Conservation (phyloP, 2,797 vertebrate species). For the Fistularia commersonii region DNA sequence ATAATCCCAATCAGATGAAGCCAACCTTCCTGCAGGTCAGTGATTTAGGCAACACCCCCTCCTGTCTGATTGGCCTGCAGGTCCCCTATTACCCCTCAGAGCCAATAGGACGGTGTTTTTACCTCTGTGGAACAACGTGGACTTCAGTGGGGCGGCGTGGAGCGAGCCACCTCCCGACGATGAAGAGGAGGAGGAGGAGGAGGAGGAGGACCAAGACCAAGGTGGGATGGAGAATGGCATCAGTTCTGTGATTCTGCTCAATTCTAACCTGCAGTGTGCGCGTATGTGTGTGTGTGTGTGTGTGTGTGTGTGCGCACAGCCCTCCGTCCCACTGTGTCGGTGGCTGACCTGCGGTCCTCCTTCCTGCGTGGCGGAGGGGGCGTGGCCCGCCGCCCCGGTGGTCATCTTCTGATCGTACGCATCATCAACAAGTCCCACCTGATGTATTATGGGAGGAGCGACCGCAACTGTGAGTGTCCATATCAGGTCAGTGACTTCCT, state of each 20-base stretch:
- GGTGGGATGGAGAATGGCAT: too few species aligned
- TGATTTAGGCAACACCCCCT: not conserved
- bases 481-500: constrained; percentile 69
- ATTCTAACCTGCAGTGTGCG: not conserved
- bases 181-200: constrained; percentile 16
- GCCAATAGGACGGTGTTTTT: constrained; percentile 68
- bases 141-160: constrained; percentile 66
- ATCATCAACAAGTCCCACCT: constrained; percentile 71
- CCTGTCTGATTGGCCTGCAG: constrained; percentile 8
- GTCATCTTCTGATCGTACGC: constrained; percentile 61
- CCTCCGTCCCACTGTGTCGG: constrained; percentile 40
- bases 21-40: not conserved
- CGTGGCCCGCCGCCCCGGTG: constrained; percentile 9
- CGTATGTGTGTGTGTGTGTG: constrained; percentile 6
- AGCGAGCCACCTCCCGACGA: constrained; percentile 44
- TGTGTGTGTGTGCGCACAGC: too few species aligned
- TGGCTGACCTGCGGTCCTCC: constrained; percentile 48
- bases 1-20: too few species aligned
- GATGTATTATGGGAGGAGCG: constrained; percentile 70
- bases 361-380: constrained; percentile 42
- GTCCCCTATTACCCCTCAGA: constrained; percentile 55
- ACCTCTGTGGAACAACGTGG: constrained; percentile 73
- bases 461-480: constrained; percentile 68
- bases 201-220: constrained; percentile 13
- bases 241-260: too few species aligned